Evolutionary conservation across 2,888 invertebrate species (phyloP), one percentile per base, ranked within the genome.

Genomic region (Macropis europaea): DNA sequence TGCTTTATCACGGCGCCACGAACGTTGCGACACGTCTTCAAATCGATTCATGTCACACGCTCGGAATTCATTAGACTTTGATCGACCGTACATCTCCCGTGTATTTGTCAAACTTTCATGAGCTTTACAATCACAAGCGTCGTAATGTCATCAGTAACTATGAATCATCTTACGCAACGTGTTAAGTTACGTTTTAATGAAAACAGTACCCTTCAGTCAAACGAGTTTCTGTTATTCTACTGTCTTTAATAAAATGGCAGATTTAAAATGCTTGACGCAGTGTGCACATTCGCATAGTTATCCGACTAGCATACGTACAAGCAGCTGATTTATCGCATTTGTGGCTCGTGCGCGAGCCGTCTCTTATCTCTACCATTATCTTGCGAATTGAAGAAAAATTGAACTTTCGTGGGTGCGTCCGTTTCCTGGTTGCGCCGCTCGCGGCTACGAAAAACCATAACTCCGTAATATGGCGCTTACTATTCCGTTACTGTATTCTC

Each of bases 301-400:
- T 38, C 54, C 60, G 56, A 15, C 32, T 36, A 30, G 69, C 66
- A 60, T 76, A 67, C 43, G 47, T 67, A 61, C 69, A 47, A 47
- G n/a, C 60, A 7, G 9, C 48, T 71, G 81, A 80, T 80, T 80
- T 80, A 79, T 79, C 80, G 66, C 60, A 62, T 66, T 60, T 53
- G 62, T 48, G 24, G 60, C 52, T 61, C 24, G 66, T 32, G 63
- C 60, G 52, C 61, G 52, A 47, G 59, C 59, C 45, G 30, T 68
- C 43, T 17, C 45, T 56, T 77, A 72, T 80, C 80, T 62, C 2
- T 67, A 13, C 62, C 57, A 76, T 82, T 82, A 79, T 80, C 76
- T 80, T 62, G 60, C 67, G 54, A 73, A 78, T 72, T 73, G 50
- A 50, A 67, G 64, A 74, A 75, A 67, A 70, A 72, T 63, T 66